Percentiles rank a stretch among this genome's conserved stretches.
Conservation (phyloP, 1,140 invertebrate genomes). For the Propsilocerus akamusi region DNA sequence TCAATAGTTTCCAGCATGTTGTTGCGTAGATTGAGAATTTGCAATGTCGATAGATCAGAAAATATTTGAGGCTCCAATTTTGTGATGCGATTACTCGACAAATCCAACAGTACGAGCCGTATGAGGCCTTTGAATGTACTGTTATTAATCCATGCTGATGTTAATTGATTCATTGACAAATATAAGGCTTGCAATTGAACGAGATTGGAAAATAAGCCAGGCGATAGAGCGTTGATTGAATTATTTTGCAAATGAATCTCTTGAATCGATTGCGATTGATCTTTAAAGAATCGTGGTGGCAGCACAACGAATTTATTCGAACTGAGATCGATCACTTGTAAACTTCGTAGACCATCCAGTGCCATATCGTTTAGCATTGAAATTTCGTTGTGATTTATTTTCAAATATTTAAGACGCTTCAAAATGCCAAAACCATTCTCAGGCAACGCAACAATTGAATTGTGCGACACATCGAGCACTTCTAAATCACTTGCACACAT, state of each 20-base stretch:
- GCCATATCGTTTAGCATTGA: conserved; percentile 67
- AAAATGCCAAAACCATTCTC: conserved; percentile 59
- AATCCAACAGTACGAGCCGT: conserved; percentile 63
- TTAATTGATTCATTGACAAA: conserved; percentile 70
- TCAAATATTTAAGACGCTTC: conserved; percentile 50
- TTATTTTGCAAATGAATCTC: conserved; percentile 79
- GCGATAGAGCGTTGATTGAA: conserved; percentile 60
- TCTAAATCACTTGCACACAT: conserved; percentile 61
- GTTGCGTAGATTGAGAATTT: conserved; percentile 61
- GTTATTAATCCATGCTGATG: conserved; percentile 60
- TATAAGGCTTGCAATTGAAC: conserved; percentile 71
- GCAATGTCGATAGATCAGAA: conserved; percentile 58
- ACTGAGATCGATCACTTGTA: conserved; percentile 67
- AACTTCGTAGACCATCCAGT: conserved; percentile 50
- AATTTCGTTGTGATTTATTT: conserved; percentile 69
- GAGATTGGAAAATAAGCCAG: conserved; percentile 63
- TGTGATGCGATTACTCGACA: conserved; percentile 67
- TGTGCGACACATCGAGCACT: conserved; percentile 62
- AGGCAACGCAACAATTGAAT: conserved; percentile 64
- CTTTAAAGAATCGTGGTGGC: conserved; percentile 64
- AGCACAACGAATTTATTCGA: conserved; percentile 74
- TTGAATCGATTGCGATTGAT: conserved; percentile 55
- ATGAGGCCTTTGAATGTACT: conserved; percentile 74
- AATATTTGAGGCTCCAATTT: conserved; percentile 64
- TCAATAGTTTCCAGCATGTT: conserved; percentile 62